Conservation (phyloP, 2,888 invertebrate genomes). For the Erannis defoliaria region DNA sequence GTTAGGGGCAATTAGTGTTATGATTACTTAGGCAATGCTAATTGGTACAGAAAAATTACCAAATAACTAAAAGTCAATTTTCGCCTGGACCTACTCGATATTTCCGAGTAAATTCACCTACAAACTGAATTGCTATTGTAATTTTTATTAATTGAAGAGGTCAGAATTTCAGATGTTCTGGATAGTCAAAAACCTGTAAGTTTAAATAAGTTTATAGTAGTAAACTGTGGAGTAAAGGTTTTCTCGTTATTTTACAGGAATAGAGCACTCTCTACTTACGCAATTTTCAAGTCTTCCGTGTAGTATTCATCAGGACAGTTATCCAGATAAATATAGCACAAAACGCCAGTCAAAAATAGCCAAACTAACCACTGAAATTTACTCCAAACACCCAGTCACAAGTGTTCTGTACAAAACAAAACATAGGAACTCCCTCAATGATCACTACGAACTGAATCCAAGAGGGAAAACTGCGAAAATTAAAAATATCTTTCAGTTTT, state of each 20-base stretch:
- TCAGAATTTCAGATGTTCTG: background rate
- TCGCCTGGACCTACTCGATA: conserved; percentile 21
- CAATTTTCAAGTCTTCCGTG: conserved; percentile 69
- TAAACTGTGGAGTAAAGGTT: background rate
- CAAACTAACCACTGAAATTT: conserved; percentile 51
- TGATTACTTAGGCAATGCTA: background rate
- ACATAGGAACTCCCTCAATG: conserved; percentile 47
- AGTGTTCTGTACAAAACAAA: conserved; percentile 59
- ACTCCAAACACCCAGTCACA: conserved; percentile 67
- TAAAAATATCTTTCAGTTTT: conserved; percentile 57
- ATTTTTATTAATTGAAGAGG: background rate
- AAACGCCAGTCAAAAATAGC: conserved; percentile 78
- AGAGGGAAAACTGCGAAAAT: conserved; percentile 65
- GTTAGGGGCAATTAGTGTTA: background rate
- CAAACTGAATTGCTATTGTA: conserved; percentile 7
- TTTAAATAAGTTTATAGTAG: background rate
- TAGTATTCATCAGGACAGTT: conserved; percentile 69
- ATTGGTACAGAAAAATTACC: conserved; percentile 21
- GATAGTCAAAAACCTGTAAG: too few species aligned
- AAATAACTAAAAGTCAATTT: conserved; percentile 19
- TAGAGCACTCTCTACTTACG: conserved; percentile 73
- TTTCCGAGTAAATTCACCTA: background rate
- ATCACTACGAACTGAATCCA: conserved; percentile 49
- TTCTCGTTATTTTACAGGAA: conserved; percentile 29
- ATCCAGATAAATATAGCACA: conserved; percentile 72